These are phyloP conservation scores for Eucera pruinosa DNA, from an alignment of 2,888 invertebrate species.

Conservation along the genomic window DNA sequence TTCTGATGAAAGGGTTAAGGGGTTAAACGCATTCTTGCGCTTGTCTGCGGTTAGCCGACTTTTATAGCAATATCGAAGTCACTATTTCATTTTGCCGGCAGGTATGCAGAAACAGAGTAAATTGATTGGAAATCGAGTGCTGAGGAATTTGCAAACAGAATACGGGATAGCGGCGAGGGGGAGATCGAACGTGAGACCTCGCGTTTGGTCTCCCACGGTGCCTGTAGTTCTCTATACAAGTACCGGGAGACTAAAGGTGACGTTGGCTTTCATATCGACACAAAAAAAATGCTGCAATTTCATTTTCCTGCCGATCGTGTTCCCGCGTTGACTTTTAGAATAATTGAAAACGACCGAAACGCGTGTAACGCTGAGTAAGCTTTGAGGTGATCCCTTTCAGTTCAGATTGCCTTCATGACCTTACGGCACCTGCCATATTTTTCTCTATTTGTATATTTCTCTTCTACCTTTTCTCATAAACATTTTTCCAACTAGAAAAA, in stretches of 20 bases:
- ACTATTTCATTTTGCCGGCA: not conserved
- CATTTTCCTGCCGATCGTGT: slow-evolving; percentile 40
- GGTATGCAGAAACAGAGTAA: not conserved
- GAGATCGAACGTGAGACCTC: not conserved
- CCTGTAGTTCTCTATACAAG: not conserved
- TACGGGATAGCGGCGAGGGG: not conserved
- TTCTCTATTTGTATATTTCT: not conserved
- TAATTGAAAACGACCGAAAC: slow-evolving; percentile 60
- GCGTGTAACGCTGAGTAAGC: slow-evolving; percentile 54
- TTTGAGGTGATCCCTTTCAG: slow-evolving; percentile 49
- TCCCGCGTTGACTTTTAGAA: slow-evolving; percentile 52
- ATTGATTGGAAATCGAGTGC: slow-evolving; percentile 5
- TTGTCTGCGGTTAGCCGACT: too few relatives aligned
- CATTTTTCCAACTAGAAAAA: not conserved
- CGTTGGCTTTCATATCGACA: slow-evolving; percentile 16
- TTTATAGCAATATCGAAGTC: not conserved
- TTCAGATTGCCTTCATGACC: slow-evolving; percentile 33
- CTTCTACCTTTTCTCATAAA: not conserved
- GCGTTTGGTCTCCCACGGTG: too few relatives aligned
- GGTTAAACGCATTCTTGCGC: too few relatives aligned
- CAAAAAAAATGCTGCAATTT: slow-evolving; percentile 47
- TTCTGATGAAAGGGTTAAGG: too few relatives aligned
- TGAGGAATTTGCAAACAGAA: slow-evolving; percentile 6
- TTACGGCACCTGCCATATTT: not conserved
- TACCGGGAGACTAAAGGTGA: not conserved